phyloP scores from a whole-genome alignment of 2,888 invertebrate species.

The Leptinotarsa juncta region DNA sequence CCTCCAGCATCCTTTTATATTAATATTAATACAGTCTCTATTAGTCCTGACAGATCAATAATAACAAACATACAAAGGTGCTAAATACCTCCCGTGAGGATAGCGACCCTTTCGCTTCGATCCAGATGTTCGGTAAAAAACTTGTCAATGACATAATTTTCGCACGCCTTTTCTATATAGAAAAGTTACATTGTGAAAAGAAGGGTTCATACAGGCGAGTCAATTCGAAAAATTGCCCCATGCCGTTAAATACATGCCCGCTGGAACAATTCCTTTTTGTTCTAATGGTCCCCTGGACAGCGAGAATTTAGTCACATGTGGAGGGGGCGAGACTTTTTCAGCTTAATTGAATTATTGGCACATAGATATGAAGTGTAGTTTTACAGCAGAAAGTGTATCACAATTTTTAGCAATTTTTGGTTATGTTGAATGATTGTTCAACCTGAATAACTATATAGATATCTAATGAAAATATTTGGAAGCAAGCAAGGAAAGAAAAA shows the following conservation, averaged over 20 bases:
- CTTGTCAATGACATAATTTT: conserved; percentile 60
- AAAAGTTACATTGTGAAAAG: conserved; percentile 55
- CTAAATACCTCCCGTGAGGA: conserved; percentile 46
- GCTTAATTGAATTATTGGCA: conserved; percentile 40
- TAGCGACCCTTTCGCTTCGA: conserved; percentile 35
- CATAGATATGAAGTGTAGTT: conserved; percentile 13
- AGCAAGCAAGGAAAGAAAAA: too few relatives aligned
- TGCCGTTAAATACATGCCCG: conserved; percentile 35
- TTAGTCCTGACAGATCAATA: conserved; percentile 46
- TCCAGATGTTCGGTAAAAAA: conserved; percentile 50
- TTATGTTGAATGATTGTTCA: not conserved
- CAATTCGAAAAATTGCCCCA: conserved; percentile 52
- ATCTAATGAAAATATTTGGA: too few relatives aligned
- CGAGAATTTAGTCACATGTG: conserved; percentile 33
- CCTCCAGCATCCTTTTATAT: conserved; percentile 27
- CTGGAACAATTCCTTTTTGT: conserved; percentile 37
- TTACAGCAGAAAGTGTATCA: too few relatives aligned
- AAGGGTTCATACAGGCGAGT: conserved; percentile 52
- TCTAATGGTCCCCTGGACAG: conserved; percentile 38
- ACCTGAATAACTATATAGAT: too few relatives aligned
- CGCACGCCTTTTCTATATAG: conserved; percentile 59
- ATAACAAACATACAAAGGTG: conserved; percentile 47
- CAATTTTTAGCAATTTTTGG: not conserved
- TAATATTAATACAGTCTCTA: conserved; percentile 34
- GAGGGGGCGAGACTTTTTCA: conserved; percentile 36